A percentile compares a stretch with the other conserved stretches of the same genome.
phyloP scores from a whole-genome alignment of 2,113 vertebrate genomes.

The Astur gentilis region DNA sequence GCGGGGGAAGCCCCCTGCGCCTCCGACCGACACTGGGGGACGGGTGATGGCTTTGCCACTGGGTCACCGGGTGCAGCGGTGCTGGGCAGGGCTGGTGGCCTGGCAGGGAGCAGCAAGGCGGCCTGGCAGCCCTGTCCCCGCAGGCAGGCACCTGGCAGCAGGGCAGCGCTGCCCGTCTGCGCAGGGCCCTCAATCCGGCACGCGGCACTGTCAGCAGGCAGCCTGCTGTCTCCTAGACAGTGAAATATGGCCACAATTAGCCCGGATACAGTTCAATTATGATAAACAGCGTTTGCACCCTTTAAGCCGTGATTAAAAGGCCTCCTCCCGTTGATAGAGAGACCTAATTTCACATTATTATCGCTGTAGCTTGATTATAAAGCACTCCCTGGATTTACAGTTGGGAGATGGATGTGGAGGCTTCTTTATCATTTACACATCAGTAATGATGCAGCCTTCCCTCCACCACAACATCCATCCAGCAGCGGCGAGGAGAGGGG shows the following conservation, averaged over 20 bases:
- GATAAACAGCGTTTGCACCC: conserved; percentile 90
- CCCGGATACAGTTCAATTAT: conserved; percentile 96
- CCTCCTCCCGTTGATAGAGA: conserved; percentile 91
- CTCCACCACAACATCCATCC: conserved; percentile 81
- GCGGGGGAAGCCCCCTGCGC: rapidly evolving
- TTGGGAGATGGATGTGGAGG: conserved; percentile 72
- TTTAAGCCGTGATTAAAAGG: conserved; percentile 97
- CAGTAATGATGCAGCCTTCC: conserved; percentile 80
- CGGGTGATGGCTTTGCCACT: not conserved
- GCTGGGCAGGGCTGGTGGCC: not conserved
- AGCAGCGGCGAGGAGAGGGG: not conserved
- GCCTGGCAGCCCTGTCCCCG: not conserved
- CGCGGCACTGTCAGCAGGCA: conserved; percentile 54
- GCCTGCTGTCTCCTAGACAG: conserved; percentile 82
- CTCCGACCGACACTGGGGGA: rapidly evolving
- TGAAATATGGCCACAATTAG: conserved; percentile 99
- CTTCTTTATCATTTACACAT: conserved; percentile 96
- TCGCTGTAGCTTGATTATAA: conserved; percentile 84
- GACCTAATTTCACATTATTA: conserved; percentile 97
- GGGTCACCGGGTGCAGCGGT: rapidly evolving
- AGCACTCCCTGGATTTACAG: conserved; percentile 78
- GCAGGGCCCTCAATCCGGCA: conserved; percentile 15
- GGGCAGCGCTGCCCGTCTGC: not conserved
- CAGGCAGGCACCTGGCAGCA: not conserved
- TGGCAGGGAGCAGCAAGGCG: not conserved